A percentile compares a stretch with the other conserved stretches of the same genome.
These are phyloP conservation scores for Crocuta crocuta DNA, from an alignment of 2,113 vertebrate genomes.

Conservation along the genomic window DNA sequence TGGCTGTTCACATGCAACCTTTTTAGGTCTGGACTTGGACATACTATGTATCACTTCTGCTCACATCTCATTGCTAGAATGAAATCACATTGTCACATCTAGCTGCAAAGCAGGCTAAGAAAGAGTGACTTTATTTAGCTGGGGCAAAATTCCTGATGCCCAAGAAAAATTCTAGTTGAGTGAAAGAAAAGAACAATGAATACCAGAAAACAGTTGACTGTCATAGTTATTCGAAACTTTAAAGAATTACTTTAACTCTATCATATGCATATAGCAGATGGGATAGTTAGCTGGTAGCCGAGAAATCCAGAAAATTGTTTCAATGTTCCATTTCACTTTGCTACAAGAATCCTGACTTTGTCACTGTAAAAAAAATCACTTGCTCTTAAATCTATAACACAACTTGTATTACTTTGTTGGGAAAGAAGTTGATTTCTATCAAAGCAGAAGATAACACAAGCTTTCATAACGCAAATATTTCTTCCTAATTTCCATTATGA, in stretches of 20 bases:
- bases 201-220: neutral
- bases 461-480: conserved; percentile 36
- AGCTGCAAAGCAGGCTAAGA: neutral
- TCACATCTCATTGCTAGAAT: neutral
- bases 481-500: neutral
- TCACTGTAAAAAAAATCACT: neutral
- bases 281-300: neutral
- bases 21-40: neutral
- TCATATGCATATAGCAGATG: neutral
- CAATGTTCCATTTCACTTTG: neutral
- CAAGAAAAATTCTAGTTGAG: neutral
- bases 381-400: neutral
- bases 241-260: neutral
- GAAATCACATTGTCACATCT: neutral
- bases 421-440: neutral
- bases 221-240: neutral
- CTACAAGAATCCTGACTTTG: neutral
- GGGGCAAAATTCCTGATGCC: neutral
- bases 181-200: neutral
- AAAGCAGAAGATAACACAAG: neutral
- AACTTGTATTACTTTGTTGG: neutral
- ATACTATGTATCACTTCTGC: neutral
- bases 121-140: neutral
- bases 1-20: neutral
- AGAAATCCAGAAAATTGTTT: neutral